phyloP scores from a whole-genome alignment of 2,113 vertebrate genomes.

The Alethe castanea region DNA sequence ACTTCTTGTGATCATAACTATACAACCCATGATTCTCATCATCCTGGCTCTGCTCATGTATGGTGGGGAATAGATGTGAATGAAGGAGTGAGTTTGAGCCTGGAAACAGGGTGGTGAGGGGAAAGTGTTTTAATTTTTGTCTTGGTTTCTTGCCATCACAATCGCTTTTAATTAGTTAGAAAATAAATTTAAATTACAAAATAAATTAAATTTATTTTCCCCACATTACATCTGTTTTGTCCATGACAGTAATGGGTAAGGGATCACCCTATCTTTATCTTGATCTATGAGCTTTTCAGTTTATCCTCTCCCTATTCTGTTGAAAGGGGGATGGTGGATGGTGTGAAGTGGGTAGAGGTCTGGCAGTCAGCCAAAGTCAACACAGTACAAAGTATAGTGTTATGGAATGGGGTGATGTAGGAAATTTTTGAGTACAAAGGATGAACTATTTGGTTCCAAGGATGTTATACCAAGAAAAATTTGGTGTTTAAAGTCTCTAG shows the following conservation, averaged over 20 bases:
- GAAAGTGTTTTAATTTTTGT: not conserved
- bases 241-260: not conserved
- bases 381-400: not conserved
- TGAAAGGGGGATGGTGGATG: not conserved
- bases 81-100: not conserved
- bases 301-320: not conserved
- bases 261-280: not conserved
- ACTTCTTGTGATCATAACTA: not conserved
- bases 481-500: fast-evolving
- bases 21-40: fast-evolving
- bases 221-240: not conserved
- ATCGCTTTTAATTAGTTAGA: not conserved
- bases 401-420: not conserved
- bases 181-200: too few relatives aligned
- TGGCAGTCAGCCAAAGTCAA: not conserved
- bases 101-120: not conserved
- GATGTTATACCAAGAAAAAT: not conserved
- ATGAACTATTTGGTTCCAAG: not conserved
- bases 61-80: not conserved
- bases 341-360: not conserved
- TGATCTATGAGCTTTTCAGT: not conserved
- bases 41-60: not conserved
- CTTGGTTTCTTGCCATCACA: not conserved
- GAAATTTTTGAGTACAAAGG: not conserved
- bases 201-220: not conserved